These are phyloP conservation scores for Glareola pratincola DNA, from an alignment of 2,113 vertebrate genomes.

Conservation along the genomic window DNA sequence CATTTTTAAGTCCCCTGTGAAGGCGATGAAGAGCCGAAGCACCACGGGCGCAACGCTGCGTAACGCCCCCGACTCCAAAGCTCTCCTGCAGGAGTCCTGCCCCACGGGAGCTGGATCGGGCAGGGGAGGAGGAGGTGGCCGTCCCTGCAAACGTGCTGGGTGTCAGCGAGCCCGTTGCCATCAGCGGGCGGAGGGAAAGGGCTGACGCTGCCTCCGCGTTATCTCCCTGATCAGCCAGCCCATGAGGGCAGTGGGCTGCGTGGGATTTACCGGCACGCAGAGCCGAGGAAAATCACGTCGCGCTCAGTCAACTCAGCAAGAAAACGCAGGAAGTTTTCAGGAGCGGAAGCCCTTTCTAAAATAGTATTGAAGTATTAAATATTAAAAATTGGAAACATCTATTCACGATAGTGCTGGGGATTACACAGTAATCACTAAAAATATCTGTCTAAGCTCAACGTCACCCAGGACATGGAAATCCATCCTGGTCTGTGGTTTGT, in stretches of 20 bases:
- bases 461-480: background rate
- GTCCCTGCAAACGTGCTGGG: background rate
- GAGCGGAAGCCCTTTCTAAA: background rate
- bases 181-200: background rate
- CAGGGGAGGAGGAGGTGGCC: background rate
- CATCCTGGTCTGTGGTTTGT: background rate
- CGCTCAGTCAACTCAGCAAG: background rate
- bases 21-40: background rate
- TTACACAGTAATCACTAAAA: background rate
- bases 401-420: background rate
- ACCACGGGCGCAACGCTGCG: rapidly evolving
- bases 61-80: rapidly evolving
- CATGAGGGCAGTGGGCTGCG: background rate
- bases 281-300: background rate
- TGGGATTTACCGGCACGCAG: constrained; percentile 2
- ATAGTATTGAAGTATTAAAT: background rate
- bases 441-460: background rate
- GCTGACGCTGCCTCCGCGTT: background rate
- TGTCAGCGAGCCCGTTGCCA: background rate
- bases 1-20: background rate
- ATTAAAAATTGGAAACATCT: background rate
- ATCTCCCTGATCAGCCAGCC: background rate
- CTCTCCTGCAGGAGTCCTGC: background rate
- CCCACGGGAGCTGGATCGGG: background rate
- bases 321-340: background rate